Percentiles rank a stretch among this genome's conserved stretches.
Conservation (phyloP, 2,888 invertebrate species). For the Erebia ligea region DNA sequence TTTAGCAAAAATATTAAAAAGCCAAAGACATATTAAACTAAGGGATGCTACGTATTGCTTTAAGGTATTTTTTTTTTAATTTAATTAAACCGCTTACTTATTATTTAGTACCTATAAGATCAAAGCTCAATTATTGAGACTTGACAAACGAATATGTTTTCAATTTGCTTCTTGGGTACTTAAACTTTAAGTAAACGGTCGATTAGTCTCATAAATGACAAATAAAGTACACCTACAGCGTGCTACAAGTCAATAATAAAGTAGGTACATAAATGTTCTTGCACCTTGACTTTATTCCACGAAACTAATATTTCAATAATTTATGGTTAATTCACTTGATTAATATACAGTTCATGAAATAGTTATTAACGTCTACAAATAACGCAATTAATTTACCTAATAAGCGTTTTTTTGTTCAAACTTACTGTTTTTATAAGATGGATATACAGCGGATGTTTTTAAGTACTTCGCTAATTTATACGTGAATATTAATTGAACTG, state of each 20-base stretch:
- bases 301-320: conserved; percentile 34
- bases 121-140: no score
- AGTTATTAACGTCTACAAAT: conserved; percentile 59
- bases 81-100: no score
- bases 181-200: background rate
- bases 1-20: no score
- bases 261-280: conserved; percentile 6
- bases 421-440: conserved; percentile 5
- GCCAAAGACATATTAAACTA: no score
- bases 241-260: conserved; percentile 15
- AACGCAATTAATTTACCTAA: conserved; percentile 54
- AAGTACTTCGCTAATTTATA: conserved; percentile 24
- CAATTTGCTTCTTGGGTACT: background rate
- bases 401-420: conserved; percentile 46
- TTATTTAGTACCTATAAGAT: no score
- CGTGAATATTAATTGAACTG: conserved; percentile 14
- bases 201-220: background rate
- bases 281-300: conserved; percentile 24
- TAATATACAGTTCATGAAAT: conserved; percentile 56
- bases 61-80: no score
- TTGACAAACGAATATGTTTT: background rate
- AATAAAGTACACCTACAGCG: conserved; percentile 2
- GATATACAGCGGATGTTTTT: background rate
- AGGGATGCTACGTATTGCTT: no score
- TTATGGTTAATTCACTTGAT: conserved; percentile 49